These are phyloP conservation scores for Poeciliopsis paucimaculata DNA, from an alignment of 2,797 vertebrate genomes.

Conservation along the genomic window DNA sequence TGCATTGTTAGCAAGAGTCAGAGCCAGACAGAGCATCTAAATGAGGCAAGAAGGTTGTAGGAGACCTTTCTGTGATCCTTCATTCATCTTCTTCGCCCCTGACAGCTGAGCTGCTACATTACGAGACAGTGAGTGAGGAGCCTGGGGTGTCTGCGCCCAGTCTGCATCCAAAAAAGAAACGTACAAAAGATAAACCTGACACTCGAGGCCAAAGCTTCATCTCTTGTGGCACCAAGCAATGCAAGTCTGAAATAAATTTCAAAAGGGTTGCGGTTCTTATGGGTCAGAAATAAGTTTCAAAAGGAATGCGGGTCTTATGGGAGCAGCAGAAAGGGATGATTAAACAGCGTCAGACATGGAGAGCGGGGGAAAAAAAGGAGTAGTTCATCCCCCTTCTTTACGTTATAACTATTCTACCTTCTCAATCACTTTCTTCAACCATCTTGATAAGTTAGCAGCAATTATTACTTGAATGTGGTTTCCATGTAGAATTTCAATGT, in stretches of 20 bases:
- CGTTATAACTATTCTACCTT: background rate
- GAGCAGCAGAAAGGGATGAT: conserved; percentile 13
- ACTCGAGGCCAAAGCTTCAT: conserved; percentile 15
- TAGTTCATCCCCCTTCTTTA: conserved; percentile 15
- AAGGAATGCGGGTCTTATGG: conserved; percentile 12
- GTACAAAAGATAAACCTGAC: conserved; percentile 29
- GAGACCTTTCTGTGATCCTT: conserved; percentile 65
- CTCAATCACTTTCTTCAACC: conserved; percentile 26
- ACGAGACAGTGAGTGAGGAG: conserved; percentile 53
- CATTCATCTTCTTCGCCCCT: conserved; percentile 61
- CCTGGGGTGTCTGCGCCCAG: conserved; percentile 21
- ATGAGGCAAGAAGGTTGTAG: conserved; percentile 62
- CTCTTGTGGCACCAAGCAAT: conserved; percentile 14
- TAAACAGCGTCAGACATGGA: conserved; percentile 6
- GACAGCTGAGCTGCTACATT: conserved; percentile 52
- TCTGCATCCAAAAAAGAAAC: conserved; percentile 34
- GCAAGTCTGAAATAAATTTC: background rate
- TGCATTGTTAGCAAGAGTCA: conserved; percentile 45
- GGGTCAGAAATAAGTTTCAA: conserved; percentile 22
- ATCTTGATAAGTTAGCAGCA: conserved; percentile 21
- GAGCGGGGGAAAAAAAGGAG: conserved; percentile 2
- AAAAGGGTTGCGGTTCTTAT: no score
- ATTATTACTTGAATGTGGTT: conserved; percentile 50
- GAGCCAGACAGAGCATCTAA: conserved; percentile 57
- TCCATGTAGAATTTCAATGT: conserved; percentile 28